Conservation (phyloP, 2,113 vertebrate genomes). For the Sakesphorus luctuosus region DNA sequence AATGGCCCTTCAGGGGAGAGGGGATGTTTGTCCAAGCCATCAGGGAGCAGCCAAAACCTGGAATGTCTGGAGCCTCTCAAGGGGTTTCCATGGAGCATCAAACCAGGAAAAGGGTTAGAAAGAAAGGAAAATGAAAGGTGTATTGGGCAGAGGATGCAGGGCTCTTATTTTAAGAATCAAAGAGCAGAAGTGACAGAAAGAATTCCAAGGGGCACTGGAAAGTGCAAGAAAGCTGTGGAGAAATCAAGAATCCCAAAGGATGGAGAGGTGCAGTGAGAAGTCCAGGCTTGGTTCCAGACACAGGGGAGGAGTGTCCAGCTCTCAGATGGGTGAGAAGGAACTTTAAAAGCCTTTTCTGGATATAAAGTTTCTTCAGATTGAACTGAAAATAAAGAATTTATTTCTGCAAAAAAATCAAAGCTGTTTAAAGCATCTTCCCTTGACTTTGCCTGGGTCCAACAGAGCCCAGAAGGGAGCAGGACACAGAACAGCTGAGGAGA, state of each 20-base stretch:
- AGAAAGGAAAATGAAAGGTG: neutral
- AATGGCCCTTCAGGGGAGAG: neutral
- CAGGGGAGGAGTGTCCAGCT: neutral
- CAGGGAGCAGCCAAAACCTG: neutral
- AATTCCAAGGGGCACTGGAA: neutral
- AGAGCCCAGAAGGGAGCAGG: neutral
- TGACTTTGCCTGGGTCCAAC: neutral
- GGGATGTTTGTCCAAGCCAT: neutral
- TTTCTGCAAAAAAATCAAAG: neutral
- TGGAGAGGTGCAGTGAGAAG: neutral
- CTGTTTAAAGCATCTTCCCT: neutral
- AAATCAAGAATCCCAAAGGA: accelerated
- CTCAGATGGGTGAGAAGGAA: neutral
- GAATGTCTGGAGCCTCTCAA: neutral
- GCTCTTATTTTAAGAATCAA: neutral
- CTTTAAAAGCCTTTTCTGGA: neutral
- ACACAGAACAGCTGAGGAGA: neutral
- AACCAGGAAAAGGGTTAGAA: neutral
- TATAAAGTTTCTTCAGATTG: neutral
- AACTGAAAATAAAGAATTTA: neutral
- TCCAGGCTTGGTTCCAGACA: neutral
- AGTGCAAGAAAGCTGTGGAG: neutral
- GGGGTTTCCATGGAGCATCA: neutral
- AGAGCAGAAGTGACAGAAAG: neutral
- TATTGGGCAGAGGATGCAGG: neutral